Conservation (phyloP, 2,113 vertebrate species). For the Osmerus eperlanus region DNA sequence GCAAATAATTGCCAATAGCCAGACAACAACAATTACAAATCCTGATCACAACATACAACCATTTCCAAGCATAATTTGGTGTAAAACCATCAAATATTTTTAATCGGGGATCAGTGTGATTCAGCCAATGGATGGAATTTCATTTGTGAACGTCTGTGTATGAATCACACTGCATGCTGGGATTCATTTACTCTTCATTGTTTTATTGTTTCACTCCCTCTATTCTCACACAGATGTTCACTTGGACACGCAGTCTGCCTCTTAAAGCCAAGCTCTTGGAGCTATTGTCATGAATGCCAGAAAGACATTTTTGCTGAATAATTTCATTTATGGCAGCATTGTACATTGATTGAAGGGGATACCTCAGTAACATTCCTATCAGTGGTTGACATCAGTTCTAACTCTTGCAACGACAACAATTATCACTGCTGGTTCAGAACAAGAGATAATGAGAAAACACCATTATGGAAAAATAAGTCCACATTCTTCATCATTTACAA, state of each 20-base stretch:
- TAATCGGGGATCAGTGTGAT: background rate
- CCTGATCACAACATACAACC: too few relatives aligned
- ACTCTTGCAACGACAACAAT: background rate
- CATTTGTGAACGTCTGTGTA: conserved; percentile 17
- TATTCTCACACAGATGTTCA: conserved; percentile 15
- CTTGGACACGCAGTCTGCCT: background rate
- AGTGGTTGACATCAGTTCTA: background rate
- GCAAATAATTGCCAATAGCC: background rate
- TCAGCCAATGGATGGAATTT: conserved; percentile 15
- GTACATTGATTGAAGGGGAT: background rate
- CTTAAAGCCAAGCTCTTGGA: background rate
- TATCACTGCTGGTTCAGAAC: background rate
- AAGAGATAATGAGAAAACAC: background rate
- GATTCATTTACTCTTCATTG: conserved; percentile 24
- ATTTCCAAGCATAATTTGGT: too few relatives aligned
- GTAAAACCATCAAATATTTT: background rate
- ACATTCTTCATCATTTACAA: too few relatives aligned
- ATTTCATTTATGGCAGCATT: background rate
- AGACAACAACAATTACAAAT: background rate
- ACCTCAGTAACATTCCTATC: background rate
- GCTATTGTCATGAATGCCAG: conserved; percentile 9
- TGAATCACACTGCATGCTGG: conserved; percentile 12
- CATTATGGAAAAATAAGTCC: too few relatives aligned
- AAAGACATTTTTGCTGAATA: background rate
- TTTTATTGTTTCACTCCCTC: background rate